Base-by-base conservation (phyloP, 2,888 invertebrate species). In the Thyatira batis region DNA sequence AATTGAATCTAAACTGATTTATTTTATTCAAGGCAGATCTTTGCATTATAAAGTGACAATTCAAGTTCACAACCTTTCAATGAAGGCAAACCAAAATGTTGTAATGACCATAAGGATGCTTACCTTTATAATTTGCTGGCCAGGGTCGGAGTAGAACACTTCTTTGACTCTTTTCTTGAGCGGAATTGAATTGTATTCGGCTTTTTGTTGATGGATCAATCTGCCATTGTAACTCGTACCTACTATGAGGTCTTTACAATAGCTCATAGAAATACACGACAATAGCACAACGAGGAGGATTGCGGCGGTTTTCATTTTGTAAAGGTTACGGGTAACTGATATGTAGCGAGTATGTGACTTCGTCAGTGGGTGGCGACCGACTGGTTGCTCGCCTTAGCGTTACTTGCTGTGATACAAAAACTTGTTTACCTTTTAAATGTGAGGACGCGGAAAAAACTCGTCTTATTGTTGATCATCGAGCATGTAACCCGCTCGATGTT, bases 51-150 rank as follows among this genome's bases (percentile, higher is more conserved):
- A n/a, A n/a, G 6, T 39, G 17, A n/a, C 17, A 39, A 13, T 2
- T 39, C 8, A 39, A 39, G 39, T 39, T 39, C 8, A n/a, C 39
- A 39, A 39, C 39, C 39, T 39, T 39, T 39, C 8, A 17, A 17
- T 39, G 17, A 39, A 17, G 39, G 39, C 5, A 39, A 33, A 8
- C 3, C 13, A 33, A 33, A 13, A 33, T n/a, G 39, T 39, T 39
- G 39, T 25, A 25, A 46, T 46, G 52, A 45, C 49, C 39, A 53
- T 53, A 51, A 45, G 45, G 25, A 49, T 23, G 48, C 44, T 65
- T 78, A 91, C 91, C 90, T 89, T 92, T 52, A 92, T 89, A 54
- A 85, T 80, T 73, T 90, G 90, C 53, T 92, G 90, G 45, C 86
- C 89, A 1, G 91, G 84, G 60, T 92, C 91, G 1, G 85, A 84